Evolutionary conservation across 2,797 vertebrate genomes (phyloP), one percentile per base, ranked within the genome.

Genomic region (Bovichtus variegatus): DNA sequence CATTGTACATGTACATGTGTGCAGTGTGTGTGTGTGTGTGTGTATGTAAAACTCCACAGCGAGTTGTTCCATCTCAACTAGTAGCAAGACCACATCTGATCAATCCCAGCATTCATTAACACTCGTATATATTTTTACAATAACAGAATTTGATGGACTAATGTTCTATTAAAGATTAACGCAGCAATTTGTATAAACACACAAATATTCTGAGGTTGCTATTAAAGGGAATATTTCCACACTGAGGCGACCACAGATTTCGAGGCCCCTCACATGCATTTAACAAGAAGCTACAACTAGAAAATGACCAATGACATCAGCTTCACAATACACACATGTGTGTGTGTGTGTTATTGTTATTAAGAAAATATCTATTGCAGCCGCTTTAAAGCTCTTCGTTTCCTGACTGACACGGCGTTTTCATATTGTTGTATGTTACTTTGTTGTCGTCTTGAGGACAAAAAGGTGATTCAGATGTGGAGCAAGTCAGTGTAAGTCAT

Each of bases 301-400:
- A 73, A 64, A 82, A 84, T 85, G 61, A 89, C 75, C 59, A 44
- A 67, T 91, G 81, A 92, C 88, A 81, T 92, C 89, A 93, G 64
- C 73, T 79, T 80, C 40, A 71, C 23, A 13, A 25, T 34, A 15
- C 0, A 1, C 10, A 9, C 43, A 41, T 40, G 13, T 65, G 4
- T 41, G 7, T 5, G 34, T 34, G 7, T 34, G n/a, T n/a, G n/a
- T n/a, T n/a, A n/a, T n/a, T n/a, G n/a, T n/a, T n/a, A n/a, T 41
- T 41, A 16, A 18, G 43, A 18, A 15, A 15, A 18, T 43, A 43
- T 15, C 5, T 5, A 43, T 16, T 43, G 43, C 43, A 18, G 15
- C 15, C 15, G 16, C 41, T 43, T 43, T 15, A 43, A 43, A n/a
- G n/a, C n/a, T n/a, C n/a, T n/a, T n/a, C n/a, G n/a, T n/a, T n/a